Evolutionary conservation across 2,888 invertebrate species (phyloP).

Genomic region (Lasius fuliginosus): DNA sequence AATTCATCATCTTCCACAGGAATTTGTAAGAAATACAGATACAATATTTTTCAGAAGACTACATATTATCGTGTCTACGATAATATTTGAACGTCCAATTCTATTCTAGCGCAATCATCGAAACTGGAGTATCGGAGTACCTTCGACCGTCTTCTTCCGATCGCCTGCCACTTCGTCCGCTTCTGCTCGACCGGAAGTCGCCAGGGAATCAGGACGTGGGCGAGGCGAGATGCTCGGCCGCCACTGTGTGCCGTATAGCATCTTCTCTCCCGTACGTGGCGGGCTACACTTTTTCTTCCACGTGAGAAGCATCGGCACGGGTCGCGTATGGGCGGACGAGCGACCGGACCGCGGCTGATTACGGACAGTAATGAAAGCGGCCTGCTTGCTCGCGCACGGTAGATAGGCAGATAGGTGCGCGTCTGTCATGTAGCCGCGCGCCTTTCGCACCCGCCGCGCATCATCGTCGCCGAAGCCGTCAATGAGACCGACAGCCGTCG

Average conservation of each 20-base stretch:
- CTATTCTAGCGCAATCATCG: not conserved
- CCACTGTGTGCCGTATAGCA: conserved; percentile 28
- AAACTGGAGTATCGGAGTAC: not conserved
- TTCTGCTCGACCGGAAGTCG: conserved; percentile 3
- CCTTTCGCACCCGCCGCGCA: not conserved
- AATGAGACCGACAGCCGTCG: conserved; percentile 63
- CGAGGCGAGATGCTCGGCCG: conserved; percentile 26
- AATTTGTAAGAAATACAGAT: not conserved
- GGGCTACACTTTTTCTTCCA: conserved; percentile 81
- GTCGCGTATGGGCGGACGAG: conserved; percentile 69
- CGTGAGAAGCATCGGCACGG: conserved; percentile 65
- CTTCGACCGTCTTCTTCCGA: not conserved
- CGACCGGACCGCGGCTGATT: conserved; percentile 78
- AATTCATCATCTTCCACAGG: not conserved
- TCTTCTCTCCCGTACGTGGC: conserved; percentile 37
- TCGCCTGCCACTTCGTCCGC: not conserved
- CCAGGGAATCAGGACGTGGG: conserved; percentile 9
- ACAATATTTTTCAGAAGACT: not conserved
- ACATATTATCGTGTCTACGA: not conserved
- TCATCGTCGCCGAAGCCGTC: conserved; percentile 38
- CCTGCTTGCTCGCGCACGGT: conserved; percentile 80
- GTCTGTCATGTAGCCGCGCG: conserved; percentile 79
- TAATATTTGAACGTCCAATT: not conserved
- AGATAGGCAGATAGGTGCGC: conserved; percentile 55
- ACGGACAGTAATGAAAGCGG: conserved; percentile 84